Percentiles rank a stretch among this genome's conserved stretches.
Evolutionary conservation across 2,113 vertebrate genomes (phyloP).

Genomic region (Laterallus jamaicensis): DNA sequence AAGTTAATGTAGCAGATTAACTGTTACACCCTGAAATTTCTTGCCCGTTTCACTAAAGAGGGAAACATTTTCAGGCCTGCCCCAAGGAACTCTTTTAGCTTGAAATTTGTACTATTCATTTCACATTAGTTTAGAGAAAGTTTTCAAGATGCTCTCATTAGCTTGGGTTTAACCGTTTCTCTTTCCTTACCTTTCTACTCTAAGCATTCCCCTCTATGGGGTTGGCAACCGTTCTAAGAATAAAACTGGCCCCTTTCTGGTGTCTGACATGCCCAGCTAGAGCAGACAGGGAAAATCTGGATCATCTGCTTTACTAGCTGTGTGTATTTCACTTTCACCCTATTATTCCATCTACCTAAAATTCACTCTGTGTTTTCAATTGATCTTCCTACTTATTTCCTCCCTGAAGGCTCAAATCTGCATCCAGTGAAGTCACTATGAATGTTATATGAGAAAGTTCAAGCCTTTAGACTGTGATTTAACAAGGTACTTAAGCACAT

Average conservation of each 20-base stretch:
- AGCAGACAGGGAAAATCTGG: background rate
- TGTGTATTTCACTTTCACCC: background rate
- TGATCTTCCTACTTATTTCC: conserved; percentile 12
- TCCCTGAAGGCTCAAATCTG: conserved; percentile 11
- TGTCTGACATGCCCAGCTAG: background rate
- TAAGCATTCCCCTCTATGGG: background rate
- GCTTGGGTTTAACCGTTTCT: background rate
- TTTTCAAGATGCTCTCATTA: background rate
- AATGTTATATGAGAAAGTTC: conserved; percentile 34
- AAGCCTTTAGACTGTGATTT: conserved; percentile 43
- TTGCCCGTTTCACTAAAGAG: background rate
- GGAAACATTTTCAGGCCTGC: background rate
- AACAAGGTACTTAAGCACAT: conserved; percentile 41
- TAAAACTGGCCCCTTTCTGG: background rate
- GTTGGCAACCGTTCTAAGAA: background rate
- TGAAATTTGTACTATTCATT: background rate
- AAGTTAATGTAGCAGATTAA: background rate
- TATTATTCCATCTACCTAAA: conserved; percentile 18
- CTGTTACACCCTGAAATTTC: background rate
- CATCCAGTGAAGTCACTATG: conserved; percentile 10
- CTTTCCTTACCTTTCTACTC: background rate
- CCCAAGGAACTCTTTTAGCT: background rate
- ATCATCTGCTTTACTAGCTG: conserved; percentile 2
- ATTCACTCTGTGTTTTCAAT: conserved; percentile 9
- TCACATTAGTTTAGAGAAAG: background rate